Percentiles rank a stretch among this genome's conserved stretches.
Conservation (phyloP, 2,797 vertebrate genomes). For the Malacoraja senta region DNA sequence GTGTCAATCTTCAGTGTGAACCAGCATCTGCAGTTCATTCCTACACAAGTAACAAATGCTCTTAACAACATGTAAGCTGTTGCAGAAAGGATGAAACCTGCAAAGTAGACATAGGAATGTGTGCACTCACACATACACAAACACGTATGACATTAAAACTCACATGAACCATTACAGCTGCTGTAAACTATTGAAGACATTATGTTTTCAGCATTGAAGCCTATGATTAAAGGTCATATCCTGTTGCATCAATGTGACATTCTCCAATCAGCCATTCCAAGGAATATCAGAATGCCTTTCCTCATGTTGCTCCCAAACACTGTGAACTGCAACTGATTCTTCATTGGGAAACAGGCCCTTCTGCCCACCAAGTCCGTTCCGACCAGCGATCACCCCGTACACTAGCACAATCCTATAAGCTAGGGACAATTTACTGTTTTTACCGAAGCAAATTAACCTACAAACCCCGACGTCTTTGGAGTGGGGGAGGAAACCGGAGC, state of each 20-base stretch:
- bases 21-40: too few species aligned
- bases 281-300: not conserved
- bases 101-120: not conserved
- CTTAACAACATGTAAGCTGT: not conserved
- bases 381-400: too few species aligned
- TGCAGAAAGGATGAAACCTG: not conserved
- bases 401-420: too few species aligned
- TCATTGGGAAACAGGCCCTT: too few species aligned
- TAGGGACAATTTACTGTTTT: too few species aligned
- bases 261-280: not conserved
- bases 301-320: not conserved
- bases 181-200: not conserved
- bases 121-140: not conserved
- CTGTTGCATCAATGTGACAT: not conserved
- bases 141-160: not conserved
- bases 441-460: too few species aligned
- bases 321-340: not conserved
- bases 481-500: too few species aligned
- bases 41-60: not conserved
- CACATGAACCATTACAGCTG: too few species aligned
- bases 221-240: not conserved
- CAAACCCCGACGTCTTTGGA: too few species aligned
- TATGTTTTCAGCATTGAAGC: not conserved
- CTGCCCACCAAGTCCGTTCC: too few species aligned
- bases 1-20: too few species aligned